Percentiles rank a stretch among this genome's conserved stretches.
phyloP scores from a whole-genome alignment of 35 echinoderm and acorn worm genomes.

The Ptychodera flava region DNA sequence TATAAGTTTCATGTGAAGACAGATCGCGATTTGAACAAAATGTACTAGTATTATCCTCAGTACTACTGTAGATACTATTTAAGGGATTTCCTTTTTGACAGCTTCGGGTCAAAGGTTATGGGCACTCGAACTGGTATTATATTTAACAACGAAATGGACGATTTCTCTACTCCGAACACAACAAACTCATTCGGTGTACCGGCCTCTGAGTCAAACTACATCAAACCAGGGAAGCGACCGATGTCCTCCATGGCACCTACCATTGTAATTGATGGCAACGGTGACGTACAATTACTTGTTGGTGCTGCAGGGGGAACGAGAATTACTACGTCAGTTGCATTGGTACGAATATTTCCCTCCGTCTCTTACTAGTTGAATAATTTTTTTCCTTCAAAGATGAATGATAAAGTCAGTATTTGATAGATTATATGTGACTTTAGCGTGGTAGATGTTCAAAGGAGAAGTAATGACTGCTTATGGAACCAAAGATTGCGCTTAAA shows the following conservation, averaged over 20 bases:
- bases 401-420: not conserved
- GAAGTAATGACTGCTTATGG: not conserved
- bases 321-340: conserved; percentile 50
- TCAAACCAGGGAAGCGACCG: not conserved
- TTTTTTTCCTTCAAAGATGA: not conserved
- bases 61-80: no score
- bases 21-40: no score
- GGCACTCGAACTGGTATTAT: not conserved
- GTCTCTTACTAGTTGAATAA: not conserved
- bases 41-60: no score
- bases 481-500: not conserved
- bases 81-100: not conserved
- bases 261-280: not conserved
- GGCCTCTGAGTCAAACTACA: not conserved
- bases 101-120: not conserved
- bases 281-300: conserved; percentile 46
- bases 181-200: not conserved
- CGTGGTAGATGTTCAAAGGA: not conserved
- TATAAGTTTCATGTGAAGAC: not conserved
- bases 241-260: not conserved
- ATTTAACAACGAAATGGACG: not conserved
- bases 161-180: not conserved
- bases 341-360: conserved; percentile 34
- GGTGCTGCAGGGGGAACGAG: conserved; percentile 66
- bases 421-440: not conserved